Percentiles rank a stretch among this genome's conserved stretches.
phyloP scores from a whole-genome alignment of 2,113 vertebrate species.

The Macquaria australasica region DNA sequence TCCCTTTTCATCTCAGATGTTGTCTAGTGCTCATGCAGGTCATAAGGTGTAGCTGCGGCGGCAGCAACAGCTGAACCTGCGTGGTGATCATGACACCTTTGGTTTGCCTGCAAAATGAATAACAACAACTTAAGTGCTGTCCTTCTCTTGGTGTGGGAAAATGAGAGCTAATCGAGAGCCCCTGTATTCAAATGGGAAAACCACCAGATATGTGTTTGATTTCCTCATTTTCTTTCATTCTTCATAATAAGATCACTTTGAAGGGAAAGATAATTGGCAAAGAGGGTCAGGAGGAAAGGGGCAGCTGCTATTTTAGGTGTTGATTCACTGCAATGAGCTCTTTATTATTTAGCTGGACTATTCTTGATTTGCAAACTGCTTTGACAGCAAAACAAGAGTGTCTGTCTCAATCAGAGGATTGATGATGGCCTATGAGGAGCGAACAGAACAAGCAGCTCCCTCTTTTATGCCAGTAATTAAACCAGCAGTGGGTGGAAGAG shows the following conservation, averaged over 20 bases:
- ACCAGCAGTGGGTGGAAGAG: slow-evolving; percentile 62
- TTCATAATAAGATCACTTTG: slow-evolving; percentile 48
- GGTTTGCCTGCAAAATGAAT: slow-evolving; percentile 27
- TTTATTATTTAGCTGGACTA: slow-evolving; percentile 43
- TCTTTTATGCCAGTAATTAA: slow-evolving; percentile 70
- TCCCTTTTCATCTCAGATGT: slow-evolving; percentile 37
- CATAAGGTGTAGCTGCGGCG: slow-evolving; percentile 4
- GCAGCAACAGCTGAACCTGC: not conserved
- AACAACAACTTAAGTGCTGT: not conserved
- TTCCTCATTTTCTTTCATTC: slow-evolving; percentile 37
- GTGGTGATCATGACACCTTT: slow-evolving; percentile 17
- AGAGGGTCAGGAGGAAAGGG: slow-evolving; percentile 42
- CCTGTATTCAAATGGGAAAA: slow-evolving; percentile 15
- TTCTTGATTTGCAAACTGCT: slow-evolving; percentile 69
- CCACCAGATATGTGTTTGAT: slow-evolving; percentile 14
- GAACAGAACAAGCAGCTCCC: slow-evolving; percentile 69
- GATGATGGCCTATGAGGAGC: slow-evolving; percentile 59
- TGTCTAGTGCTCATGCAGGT: slow-evolving; percentile 38
- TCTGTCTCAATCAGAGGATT: slow-evolving; percentile 65
- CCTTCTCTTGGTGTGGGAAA: not conserved
- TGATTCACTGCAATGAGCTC: slow-evolving; percentile 51
- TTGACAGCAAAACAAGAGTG: slow-evolving; percentile 69
- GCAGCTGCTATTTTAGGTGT: slow-evolving; percentile 67
- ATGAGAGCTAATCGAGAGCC: not conserved
- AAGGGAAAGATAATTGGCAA: slow-evolving; percentile 47